These are phyloP conservation scores for Coilia nasus DNA, from an alignment of 2,797 vertebrate genomes.

Conservation along the genomic window DNA sequence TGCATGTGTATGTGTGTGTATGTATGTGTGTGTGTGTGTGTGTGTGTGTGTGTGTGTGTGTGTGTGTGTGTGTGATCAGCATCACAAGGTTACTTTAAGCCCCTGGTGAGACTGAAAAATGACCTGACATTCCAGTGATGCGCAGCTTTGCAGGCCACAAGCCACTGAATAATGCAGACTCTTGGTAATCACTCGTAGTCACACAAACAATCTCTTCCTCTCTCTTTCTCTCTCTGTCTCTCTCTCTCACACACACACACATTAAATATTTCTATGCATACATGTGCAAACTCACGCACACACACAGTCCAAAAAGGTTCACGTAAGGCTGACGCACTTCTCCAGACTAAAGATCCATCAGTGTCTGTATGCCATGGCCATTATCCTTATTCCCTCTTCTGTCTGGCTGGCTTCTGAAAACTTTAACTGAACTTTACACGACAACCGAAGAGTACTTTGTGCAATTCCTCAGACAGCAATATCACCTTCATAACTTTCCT, in stretches of 20 bases:
- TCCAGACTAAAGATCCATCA: neutral
- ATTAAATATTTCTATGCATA: neutral
- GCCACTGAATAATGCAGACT: conserved; percentile 47
- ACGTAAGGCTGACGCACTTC: neutral
- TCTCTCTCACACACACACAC: conserved; percentile 26
- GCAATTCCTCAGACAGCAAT: neutral
- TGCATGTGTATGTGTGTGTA: conserved; percentile 18
- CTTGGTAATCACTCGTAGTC: neutral
- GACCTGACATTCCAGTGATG: conserved; percentile 48
- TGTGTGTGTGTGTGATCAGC: conserved; percentile 21
- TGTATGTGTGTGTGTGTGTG: conserved; percentile 1
- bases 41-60: conserved; percentile 5
- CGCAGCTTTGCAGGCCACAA: conserved; percentile 31
- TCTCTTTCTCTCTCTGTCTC: neutral
- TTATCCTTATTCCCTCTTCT: neutral
- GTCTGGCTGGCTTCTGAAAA: neutral
- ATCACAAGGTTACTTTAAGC: conserved; percentile 53
- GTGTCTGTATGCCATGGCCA: neutral
- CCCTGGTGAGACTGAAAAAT: conserved; percentile 51
- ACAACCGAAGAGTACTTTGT: neutral
- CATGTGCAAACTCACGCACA: neutral
- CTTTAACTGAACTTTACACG: neutral
- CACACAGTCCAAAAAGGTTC: neutral
- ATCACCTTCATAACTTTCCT: neutral
- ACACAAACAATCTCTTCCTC: neutral